Percentiles rank a stretch among this genome's conserved stretches.
These are phyloP conservation scores for Pegoplata infirma DNA, from an alignment of 2,888 invertebrate genomes.

Conservation along the genomic window DNA sequence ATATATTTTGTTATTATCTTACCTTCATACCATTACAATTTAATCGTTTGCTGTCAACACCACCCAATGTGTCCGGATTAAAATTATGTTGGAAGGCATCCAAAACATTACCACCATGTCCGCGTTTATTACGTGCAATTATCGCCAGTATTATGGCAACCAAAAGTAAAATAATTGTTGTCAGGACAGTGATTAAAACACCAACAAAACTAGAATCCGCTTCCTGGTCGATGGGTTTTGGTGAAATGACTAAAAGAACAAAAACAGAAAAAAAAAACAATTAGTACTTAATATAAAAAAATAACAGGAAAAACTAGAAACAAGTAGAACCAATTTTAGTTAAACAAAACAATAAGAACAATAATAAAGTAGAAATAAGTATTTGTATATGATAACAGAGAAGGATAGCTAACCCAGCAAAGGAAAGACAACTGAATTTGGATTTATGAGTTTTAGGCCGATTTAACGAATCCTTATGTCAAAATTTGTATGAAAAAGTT, in stretches of 20 bases:
- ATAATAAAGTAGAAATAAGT: too few relatives aligned
- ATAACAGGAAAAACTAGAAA: neutral
- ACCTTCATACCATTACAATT: slow-evolving; percentile 79
- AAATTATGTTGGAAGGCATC: slow-evolving; percentile 78
- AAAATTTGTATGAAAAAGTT: too few relatives aligned
- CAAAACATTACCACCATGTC: slow-evolving; percentile 76
- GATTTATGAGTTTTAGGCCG: too few relatives aligned
- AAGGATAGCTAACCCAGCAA: neutral
- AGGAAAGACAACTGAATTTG: too few relatives aligned
- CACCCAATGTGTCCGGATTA: slow-evolving; percentile 78
- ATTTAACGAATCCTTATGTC: too few relatives aligned
- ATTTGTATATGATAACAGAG: neutral
- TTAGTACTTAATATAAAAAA: slow-evolving; percentile 17
- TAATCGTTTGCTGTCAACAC: slow-evolving; percentile 77
- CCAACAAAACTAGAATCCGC: slow-evolving; percentile 82
- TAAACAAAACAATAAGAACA: neutral
- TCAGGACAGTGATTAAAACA: slow-evolving; percentile 84
- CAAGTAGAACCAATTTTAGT: neutral
- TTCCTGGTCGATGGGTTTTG: slow-evolving; percentile 81
- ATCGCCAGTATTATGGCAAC: slow-evolving; percentile 85
- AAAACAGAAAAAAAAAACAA: too few relatives aligned
- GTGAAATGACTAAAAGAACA: slow-evolving; percentile 76
- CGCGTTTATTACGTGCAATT: slow-evolving; percentile 82
- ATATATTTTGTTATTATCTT: slow-evolving; percentile 58
- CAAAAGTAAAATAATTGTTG: slow-evolving; percentile 85